Percentiles rank a stretch among this genome's conserved stretches.
phyloP scores from a whole-genome alignment of 2,113 vertebrate species.

The Megalops atlanticus region DNA sequence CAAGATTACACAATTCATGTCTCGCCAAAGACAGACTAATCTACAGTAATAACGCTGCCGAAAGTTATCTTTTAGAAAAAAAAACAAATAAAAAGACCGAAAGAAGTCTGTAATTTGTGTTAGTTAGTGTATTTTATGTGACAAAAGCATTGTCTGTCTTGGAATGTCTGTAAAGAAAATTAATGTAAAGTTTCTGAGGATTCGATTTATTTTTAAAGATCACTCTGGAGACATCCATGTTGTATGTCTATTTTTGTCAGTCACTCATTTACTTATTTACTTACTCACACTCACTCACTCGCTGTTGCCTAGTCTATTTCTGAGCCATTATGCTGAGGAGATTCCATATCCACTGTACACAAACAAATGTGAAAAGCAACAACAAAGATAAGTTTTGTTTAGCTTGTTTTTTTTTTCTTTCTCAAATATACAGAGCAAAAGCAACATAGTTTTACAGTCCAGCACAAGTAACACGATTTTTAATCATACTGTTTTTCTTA shows the following conservation, averaged over 20 bases:
- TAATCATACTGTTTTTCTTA: conserved; percentile 35
- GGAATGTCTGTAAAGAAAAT: neutral
- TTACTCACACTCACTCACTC: too few relatives aligned
- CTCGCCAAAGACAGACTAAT: neutral
- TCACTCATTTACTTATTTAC: neutral
- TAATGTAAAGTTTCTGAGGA: neutral
- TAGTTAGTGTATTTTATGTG: too few relatives aligned
- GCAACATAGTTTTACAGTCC: conserved; percentile 77
- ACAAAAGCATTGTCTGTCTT: too few relatives aligned
- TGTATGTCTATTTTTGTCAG: neutral
- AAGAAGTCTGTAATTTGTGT: too few relatives aligned
- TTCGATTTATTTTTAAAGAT: too few relatives aligned
- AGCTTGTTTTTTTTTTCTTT: conserved; percentile 58
- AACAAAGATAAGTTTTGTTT: conserved; percentile 49
- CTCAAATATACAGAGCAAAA: conserved; percentile 80
- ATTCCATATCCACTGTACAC: conserved; percentile 6
- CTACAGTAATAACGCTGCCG: too few relatives aligned
- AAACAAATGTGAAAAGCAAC: conserved; percentile 17
- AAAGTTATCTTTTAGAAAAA: too few relatives aligned
- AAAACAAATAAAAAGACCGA: neutral
- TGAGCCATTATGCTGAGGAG: neutral
- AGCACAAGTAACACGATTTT: conserved; percentile 74
- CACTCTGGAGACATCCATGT: neutral
- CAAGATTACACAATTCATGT: neutral
- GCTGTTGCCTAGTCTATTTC: neutral